Conservation (phyloP, 2,797 vertebrate species). For the Oryzias sinensis region DNA sequence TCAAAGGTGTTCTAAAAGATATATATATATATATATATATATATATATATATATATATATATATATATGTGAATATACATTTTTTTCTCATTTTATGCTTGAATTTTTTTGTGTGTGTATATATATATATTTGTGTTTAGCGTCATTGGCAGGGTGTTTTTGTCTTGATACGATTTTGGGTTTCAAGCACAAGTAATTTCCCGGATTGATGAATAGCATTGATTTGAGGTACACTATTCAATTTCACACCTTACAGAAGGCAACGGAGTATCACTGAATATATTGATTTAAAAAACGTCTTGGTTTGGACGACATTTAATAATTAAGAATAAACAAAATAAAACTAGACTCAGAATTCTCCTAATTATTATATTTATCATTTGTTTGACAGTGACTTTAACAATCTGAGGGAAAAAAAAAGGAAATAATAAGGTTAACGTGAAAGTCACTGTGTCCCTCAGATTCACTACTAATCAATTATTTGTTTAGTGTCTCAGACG, state of each 20-base stretch:
- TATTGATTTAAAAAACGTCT: constrained; percentile 70
- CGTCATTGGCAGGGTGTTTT: constrained; percentile 62
- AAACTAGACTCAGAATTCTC: constrained; percentile 45
- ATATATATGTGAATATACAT: not conserved
- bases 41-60: too few species aligned
- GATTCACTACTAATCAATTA: not conserved
- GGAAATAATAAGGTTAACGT: not conserved
- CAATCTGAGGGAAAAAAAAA: constrained; percentile 10
- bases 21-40: too few species aligned
- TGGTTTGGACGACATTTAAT: constrained; percentile 39
- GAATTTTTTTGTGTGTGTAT: too few species aligned
- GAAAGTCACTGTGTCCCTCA: not conserved
- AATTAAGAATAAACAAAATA: constrained; percentile 40
- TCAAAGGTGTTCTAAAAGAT: constrained; percentile 9
- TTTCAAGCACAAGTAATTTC: constrained; percentile 77
- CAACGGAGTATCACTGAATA: constrained; percentile 72
- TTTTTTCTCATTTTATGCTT: too few species aligned
- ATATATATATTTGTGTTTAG: constrained; percentile 24
- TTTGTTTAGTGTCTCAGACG: not conserved
- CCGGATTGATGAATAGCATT: constrained; percentile 76
- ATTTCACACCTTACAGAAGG: constrained; percentile 73
- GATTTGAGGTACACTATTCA: constrained; percentile 75
- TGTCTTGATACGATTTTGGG: constrained; percentile 69
- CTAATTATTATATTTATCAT: constrained; percentile 19
- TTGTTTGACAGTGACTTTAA: constrained; percentile 13